Percentiles rank a stretch among this genome's conserved stretches.
phyloP scores from a whole-genome alignment of 2,113 vertebrate genomes.

The Centropus bengalensis region DNA sequence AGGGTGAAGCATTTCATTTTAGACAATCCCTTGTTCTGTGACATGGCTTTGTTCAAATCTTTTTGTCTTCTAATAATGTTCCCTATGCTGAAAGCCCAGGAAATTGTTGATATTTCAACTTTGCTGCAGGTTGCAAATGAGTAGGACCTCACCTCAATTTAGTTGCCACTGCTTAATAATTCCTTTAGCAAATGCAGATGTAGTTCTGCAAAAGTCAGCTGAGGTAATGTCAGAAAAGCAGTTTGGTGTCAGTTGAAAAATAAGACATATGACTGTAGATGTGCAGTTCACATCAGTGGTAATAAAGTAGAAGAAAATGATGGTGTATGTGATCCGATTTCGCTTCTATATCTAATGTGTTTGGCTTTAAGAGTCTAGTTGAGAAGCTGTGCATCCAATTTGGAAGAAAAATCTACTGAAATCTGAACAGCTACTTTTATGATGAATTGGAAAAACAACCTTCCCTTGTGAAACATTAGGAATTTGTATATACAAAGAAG shows the following conservation, averaged over 20 bases:
- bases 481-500: neutral
- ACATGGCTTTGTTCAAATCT: neutral
- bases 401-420: slow-evolving; percentile 36
- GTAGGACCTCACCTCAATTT: neutral
- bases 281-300: slow-evolving; percentile 9
- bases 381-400: neutral
- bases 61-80: neutral
- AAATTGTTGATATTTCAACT: neutral
- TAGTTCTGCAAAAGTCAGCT: neutral
- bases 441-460: neutral
- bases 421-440: neutral
- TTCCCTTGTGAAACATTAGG: neutral
- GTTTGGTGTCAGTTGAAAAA: neutral
- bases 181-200: neutral
- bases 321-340: slow-evolving; percentile 53
- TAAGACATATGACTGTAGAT: neutral
- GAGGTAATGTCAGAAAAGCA: neutral
- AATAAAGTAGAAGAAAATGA: slow-evolving; percentile 52
- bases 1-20: neutral
- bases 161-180: neutral
- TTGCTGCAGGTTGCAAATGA: neutral
- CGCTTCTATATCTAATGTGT: slow-evolving; percentile 29
- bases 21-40: neutral
- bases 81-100: neutral
- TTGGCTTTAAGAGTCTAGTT: slow-evolving; percentile 41